Percentiles rank a stretch among this genome's conserved stretches.
phyloP scores from a whole-genome alignment of 2,113 vertebrate genomes.

The Muntiacus muntjak region DNA sequence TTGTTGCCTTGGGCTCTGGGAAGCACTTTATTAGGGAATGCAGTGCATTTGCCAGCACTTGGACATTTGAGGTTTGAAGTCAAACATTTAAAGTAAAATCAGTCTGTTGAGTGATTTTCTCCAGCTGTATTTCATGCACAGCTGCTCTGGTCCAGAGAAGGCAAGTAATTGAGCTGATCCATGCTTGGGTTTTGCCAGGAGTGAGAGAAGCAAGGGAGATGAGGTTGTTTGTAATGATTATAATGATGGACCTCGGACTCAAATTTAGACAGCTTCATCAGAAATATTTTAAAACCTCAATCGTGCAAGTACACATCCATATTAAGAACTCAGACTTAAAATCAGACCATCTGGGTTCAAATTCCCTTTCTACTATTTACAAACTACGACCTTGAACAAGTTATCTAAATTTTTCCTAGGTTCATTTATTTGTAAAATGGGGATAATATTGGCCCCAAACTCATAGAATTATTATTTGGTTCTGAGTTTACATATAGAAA shows the following conservation, averaged over 20 bases:
- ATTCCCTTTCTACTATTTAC: neutral
- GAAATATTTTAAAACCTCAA: constrained; percentile 44
- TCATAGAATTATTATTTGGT: neutral
- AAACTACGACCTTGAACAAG: neutral
- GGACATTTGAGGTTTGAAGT: constrained; percentile 1
- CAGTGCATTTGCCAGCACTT: neutral
- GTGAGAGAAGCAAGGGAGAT: neutral
- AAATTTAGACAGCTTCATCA: constrained; percentile 41
- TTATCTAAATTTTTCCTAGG: neutral
- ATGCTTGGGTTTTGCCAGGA: constrained; percentile 7
- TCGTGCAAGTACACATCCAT: constrained; percentile 24
- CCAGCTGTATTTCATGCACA: neutral
- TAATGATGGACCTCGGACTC: constrained; percentile 21
- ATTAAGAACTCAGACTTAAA: neutral
- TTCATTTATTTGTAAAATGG: neutral
- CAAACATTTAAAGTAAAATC: constrained; percentile 28
- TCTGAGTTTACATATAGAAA: neutral
- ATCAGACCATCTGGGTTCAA: neutral
- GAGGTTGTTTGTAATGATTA: constrained; percentile 47
- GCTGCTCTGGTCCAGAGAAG: constrained; percentile 38
- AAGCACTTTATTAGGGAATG: neutral
- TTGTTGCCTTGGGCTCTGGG: neutral
- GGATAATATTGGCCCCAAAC: neutral
- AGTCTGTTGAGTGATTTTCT: constrained; percentile 35
- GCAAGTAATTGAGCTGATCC: constrained; percentile 18